Percentiles rank a stretch among this genome's conserved stretches.
Conservation (phyloP, 2,888 invertebrate species). For the Leucoma salicis region DNA sequence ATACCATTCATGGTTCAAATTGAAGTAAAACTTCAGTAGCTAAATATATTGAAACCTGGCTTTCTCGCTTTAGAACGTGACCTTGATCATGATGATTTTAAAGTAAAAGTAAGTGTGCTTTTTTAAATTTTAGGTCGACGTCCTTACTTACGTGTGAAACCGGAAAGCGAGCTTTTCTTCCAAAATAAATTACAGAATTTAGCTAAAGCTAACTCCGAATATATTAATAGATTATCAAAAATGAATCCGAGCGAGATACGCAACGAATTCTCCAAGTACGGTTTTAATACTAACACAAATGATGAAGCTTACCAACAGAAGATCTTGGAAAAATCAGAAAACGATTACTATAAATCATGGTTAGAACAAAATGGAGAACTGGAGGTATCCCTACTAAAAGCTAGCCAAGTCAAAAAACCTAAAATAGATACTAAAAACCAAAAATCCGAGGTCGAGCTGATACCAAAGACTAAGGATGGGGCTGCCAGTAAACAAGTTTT, state of each 20-base stretch:
- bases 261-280: slow-evolving; percentile 70
- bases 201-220: slow-evolving; percentile 64
- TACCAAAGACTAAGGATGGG: slow-evolving; percentile 58
- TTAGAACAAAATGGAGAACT: slow-evolving; percentile 74
- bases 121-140: slow-evolving; percentile 49
- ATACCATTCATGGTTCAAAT: slow-evolving; percentile 74
- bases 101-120: not conserved
- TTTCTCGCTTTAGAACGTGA: not conserved
- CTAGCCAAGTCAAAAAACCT: slow-evolving; percentile 57
- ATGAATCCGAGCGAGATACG: slow-evolving; percentile 68
- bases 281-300: slow-evolving; percentile 53
- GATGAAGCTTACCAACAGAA: slow-evolving; percentile 51
- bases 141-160: slow-evolving; percentile 63
- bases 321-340: slow-evolving; percentile 52
- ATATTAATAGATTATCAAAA: slow-evolving; percentile 61
- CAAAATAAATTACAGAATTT: slow-evolving; percentile 65
- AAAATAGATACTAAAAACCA: slow-evolving; percentile 51
- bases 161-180: slow-evolving; percentile 71
- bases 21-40: too few species aligned
- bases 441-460: slow-evolving; percentile 69
- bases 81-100: not conserved
- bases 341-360: slow-evolving; percentile 77
- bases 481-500: slow-evolving; percentile 49
- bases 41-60: not conserved
- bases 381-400: slow-evolving; percentile 70